A percentile compares a stretch with the other conserved stretches of the same genome.
phyloP scores from a whole-genome alignment of 1,140 invertebrate species.

The Drosophila baimaii region DNA sequence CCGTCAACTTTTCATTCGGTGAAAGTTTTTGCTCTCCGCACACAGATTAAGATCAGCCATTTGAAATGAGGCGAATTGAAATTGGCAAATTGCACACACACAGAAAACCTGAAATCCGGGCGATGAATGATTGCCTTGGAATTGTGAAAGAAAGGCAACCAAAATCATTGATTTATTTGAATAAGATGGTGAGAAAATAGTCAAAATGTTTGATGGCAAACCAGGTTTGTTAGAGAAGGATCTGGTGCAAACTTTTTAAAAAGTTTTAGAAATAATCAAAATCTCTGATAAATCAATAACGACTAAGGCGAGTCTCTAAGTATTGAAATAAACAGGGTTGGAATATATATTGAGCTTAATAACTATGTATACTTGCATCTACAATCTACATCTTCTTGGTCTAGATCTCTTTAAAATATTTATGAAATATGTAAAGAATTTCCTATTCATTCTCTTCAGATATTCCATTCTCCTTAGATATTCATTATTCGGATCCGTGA shows the following conservation, averaged over 20 bases:
- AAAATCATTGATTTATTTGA: constrained; percentile 15
- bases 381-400: not conserved
- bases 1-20: constrained; percentile 50
- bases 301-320: not conserved
- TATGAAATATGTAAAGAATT: not conserved
- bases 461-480: constrained; percentile 6
- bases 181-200: too few species aligned
- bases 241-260: not conserved
- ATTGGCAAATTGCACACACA: constrained; percentile 56
- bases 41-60: constrained; percentile 51
- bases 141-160: constrained; percentile 7
- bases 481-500: constrained; percentile 9
- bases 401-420: constrained; percentile 2
- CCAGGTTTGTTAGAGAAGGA: not conserved
- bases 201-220: too few species aligned
- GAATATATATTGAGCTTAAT: not conserved
- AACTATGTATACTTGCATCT: not conserved
- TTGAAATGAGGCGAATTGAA: constrained; percentile 52
- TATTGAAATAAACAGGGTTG: not conserved
- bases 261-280: not conserved
- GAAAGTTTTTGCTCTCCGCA: constrained; percentile 53
- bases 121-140: constrained; percentile 35
- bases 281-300: not conserved
- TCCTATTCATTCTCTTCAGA: not conserved
- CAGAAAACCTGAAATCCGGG: constrained; percentile 39